A percentile compares a stretch with the other conserved stretches of the same genome.
phyloP scores from a whole-genome alignment of 2,888 invertebrate species.

The Drosophila birchii region DNA sequence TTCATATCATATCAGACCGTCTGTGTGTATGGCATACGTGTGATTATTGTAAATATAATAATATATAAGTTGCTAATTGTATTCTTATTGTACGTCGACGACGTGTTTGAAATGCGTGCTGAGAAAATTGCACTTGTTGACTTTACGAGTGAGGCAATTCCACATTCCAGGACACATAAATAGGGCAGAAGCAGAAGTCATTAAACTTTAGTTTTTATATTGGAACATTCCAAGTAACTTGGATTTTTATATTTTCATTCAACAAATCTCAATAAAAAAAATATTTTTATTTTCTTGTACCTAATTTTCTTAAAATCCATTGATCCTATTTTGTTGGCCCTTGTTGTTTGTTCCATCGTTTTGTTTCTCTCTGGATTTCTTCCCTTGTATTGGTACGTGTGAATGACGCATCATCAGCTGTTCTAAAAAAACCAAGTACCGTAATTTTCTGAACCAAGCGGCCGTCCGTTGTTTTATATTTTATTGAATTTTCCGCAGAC shows the following conservation, averaged over 20 bases:
- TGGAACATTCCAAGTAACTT: not conserved
- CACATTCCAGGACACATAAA: constrained; percentile 18
- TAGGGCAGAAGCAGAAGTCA: not conserved
- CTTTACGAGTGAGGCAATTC: constrained; percentile 36
- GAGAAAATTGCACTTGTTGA: constrained; percentile 68
- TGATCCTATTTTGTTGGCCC: constrained; percentile 31
- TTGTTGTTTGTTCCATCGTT: not conserved
- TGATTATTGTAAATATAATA: constrained; percentile 28
- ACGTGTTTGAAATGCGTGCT: constrained; percentile 18
- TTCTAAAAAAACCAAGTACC: constrained; percentile 54
- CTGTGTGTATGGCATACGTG: constrained; percentile 1
- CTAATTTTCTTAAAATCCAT: not conserved
- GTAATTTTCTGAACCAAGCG: constrained; percentile 61
- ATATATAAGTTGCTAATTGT: constrained; percentile 25
- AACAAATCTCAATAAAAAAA: too few species aligned
- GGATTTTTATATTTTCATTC: not conserved
- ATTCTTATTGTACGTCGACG: constrained; percentile 15
- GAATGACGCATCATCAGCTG: constrained; percentile 80
- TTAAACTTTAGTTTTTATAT: not conserved
- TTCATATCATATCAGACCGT: constrained; percentile 4
- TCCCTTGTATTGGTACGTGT: constrained; percentile 39
- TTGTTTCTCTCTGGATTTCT: constrained; percentile 25
- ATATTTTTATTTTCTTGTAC: too few species aligned
- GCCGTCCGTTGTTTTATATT: constrained; percentile 64
- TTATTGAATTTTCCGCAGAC: constrained; percentile 75